Conservation (phyloP, 2,113 vertebrate species). For the Triplophysa tibetana region DNA sequence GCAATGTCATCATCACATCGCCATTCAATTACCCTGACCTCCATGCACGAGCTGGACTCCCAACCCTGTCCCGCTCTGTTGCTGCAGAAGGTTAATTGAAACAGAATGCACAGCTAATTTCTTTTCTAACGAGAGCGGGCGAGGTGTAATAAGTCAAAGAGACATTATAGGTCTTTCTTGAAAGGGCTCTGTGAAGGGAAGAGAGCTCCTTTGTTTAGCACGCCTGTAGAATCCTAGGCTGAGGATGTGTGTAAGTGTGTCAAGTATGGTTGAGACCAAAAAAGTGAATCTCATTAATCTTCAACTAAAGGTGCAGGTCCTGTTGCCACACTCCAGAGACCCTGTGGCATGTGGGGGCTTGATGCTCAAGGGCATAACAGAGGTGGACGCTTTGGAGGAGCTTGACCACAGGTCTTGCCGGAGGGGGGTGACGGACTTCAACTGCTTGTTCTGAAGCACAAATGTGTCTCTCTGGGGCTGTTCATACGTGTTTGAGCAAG, state of each 20-base stretch:
- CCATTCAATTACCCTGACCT: slow-evolving; percentile 80
- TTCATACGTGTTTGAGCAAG: neutral
- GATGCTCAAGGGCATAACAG: neutral
- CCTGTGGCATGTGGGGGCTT: neutral
- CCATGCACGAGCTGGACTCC: slow-evolving; percentile 64
- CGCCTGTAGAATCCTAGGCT: slow-evolving; percentile 21
- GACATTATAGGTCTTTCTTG: slow-evolving; percentile 47
- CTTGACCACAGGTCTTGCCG: slow-evolving; percentile 6
- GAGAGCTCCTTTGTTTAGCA: slow-evolving; percentile 29
- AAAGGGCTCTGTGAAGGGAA: slow-evolving; percentile 37
- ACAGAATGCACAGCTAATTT: slow-evolving; percentile 79
- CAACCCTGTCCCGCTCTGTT: slow-evolving; percentile 68
- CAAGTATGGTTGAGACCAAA: slow-evolving; percentile 10
- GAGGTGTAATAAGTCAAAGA: slow-evolving; percentile 57
- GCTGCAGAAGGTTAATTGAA: slow-evolving; percentile 80
- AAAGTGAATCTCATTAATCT: neutral
- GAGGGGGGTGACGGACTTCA: neutral
- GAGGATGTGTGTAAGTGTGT: slow-evolving; percentile 1
- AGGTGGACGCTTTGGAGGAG: neutral
- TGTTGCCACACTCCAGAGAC: neutral
- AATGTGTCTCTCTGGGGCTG: neutral
- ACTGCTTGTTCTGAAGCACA: neutral
- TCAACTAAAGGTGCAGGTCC: neutral
- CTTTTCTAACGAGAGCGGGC: slow-evolving; percentile 74
- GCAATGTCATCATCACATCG: slow-evolving; percentile 67